Evolutionary conservation across 2,888 invertebrate species (phyloP).

Genomic region (Bugulina stolonifera): DNA sequence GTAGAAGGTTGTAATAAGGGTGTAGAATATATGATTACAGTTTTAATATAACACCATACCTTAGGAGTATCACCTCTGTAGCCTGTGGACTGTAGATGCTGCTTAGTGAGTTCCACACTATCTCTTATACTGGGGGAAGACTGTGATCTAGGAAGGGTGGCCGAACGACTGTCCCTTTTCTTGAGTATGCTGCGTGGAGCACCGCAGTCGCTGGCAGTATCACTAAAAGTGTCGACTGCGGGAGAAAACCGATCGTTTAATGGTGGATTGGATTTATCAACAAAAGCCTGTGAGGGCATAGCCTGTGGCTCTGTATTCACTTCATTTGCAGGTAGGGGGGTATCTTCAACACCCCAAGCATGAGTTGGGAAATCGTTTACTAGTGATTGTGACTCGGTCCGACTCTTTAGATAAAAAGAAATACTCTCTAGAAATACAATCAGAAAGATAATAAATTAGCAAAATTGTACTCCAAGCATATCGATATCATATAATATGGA

Average conservation of each 20-base stretch:
- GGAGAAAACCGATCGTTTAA: background rate
- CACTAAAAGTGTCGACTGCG: background rate
- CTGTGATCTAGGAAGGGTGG: constrained; percentile 14
- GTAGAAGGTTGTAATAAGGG: too few species aligned
- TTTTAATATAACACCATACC: constrained; percentile 7
- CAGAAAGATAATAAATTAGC: too few species aligned
- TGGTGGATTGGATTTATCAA: background rate
- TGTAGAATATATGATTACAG: too few species aligned
- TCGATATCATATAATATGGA: too few species aligned
- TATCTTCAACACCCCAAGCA: background rate
- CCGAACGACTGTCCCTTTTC: background rate
- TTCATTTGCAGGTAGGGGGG: background rate
- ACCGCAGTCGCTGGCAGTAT: constrained; percentile 15
- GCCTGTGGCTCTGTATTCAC: background rate
- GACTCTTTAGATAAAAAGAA: constrained; percentile 22
- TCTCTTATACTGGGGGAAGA: constrained; percentile 25
- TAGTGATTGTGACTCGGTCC: background rate
- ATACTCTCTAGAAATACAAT: background rate
- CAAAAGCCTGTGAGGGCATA: background rate
- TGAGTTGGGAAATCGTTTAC: constrained; percentile 14
- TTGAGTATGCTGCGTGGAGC: constrained; percentile 9
- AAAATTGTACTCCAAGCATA: too few species aligned
- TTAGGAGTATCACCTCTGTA: background rate
- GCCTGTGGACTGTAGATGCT: background rate
- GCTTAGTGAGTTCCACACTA: constrained; percentile 23